Evolutionary conservation across 2,888 invertebrate genomes (phyloP), one percentile per base, ranked within the genome.

Genomic region (Psylliodes chrysocephalus): DNA sequence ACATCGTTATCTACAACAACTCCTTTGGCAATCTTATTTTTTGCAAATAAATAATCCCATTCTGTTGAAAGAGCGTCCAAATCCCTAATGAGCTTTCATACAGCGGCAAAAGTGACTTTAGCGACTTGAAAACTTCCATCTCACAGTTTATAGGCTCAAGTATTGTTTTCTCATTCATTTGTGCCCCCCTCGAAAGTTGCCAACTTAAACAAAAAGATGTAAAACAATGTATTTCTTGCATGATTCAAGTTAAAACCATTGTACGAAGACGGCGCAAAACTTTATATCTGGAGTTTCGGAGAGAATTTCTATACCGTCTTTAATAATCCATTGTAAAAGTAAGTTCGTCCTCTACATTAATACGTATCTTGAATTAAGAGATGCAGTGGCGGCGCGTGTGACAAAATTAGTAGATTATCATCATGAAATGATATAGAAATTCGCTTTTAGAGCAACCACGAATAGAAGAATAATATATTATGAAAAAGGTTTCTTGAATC

Each of bases 291-390:
- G 52, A 67, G 59, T 61, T 67, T 66, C 15, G 49, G n/a, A 68
- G 68, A 64, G 66, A 67, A 68, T 65, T 68, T 55, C 46, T 59
- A 55, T 67, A 54, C 61, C 63, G 63, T 62, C 63, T 69, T 67
- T 59, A 62, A 66, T 68, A 68, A 71, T 70, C 70, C 69, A 65
- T 70, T 72, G 72, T 71, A 72, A 64, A 63, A 67, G 57, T 69
- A 71, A 71, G 66, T 70, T 66, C 63, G 70, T 70, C 71, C 64
- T 67, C 57, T 70, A 63, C 66, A 42, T 65, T 65, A 63, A 68
- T 57, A 63, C 65, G 56, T 53, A 63, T 54, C 60, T 55, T 44
- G 54, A 57, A 47, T 28, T 42, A 12, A 14, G 25, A 25, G 14
- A 47, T 1, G 2, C 47, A 47, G 49, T 47, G 47, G 47, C 14